Conservation (phyloP, 2,113 vertebrate species). For the Strix uralensis region DNA sequence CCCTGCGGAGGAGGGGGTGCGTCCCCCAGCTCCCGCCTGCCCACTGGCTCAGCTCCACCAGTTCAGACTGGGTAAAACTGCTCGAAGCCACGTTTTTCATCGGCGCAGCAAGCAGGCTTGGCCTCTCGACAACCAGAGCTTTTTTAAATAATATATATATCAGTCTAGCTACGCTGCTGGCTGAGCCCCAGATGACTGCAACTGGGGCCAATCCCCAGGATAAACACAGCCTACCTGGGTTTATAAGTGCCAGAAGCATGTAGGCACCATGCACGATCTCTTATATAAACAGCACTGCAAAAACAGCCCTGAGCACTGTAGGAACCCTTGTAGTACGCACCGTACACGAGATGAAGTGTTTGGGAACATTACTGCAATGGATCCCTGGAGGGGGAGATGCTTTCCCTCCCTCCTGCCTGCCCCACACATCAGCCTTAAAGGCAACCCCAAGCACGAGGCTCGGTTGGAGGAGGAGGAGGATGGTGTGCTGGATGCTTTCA, state of each 20-base stretch:
- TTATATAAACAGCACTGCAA: not conserved
- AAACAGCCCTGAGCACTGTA: not conserved
- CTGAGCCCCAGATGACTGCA: not conserved
- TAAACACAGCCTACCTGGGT: slow-evolving; percentile 24
- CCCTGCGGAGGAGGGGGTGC: accelerated
- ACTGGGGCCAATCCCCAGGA: slow-evolving; percentile 35
- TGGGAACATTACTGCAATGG: not conserved
- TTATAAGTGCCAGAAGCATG: not conserved
- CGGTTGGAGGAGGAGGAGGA: not conserved
- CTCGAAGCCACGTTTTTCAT: not conserved
- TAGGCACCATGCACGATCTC: not conserved
- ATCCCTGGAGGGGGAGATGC: not conserved
- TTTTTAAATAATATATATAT: not conserved
- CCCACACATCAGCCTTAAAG: not conserved
- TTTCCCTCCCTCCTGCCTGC: not conserved
- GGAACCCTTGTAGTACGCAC: not conserved
- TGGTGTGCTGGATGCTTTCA: not conserved
- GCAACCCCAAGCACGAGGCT: not conserved
- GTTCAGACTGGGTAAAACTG: not conserved
- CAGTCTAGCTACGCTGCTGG: not conserved
- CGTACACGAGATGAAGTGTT: not conserved
- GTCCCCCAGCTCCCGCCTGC: not conserved
- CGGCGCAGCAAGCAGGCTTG: not conserved
- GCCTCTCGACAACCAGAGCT: not conserved
- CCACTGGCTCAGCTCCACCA: not conserved